A percentile compares a stretch with the other conserved stretches of the same genome.
phyloP scores from a whole-genome alignment of 2,797 vertebrate species.

The Macroramphosus scolopax region DNA sequence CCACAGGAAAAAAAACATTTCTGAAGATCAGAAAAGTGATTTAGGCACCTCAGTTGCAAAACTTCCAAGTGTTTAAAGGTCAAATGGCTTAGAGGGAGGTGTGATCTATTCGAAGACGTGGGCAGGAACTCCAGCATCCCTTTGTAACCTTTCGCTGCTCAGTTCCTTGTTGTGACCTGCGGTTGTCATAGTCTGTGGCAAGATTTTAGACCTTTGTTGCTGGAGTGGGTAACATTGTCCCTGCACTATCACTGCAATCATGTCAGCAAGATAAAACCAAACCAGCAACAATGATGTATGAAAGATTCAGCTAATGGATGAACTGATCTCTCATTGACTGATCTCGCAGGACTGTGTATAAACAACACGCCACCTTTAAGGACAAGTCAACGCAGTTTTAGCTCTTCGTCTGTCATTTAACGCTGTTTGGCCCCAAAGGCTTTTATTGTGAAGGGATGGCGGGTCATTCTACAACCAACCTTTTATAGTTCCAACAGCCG shows the following conservation, averaged over 20 bases:
- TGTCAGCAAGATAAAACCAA: slow-evolving; percentile 11
- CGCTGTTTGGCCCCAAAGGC: too few relatives aligned
- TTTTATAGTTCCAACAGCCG: too few relatives aligned
- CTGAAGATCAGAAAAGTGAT: slow-evolving; percentile 35
- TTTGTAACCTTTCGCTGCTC: slow-evolving; percentile 59
- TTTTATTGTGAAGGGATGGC: too few relatives aligned
- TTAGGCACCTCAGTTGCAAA: slow-evolving; percentile 25
- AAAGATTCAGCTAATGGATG: too few relatives aligned
- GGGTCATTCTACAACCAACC: too few relatives aligned
- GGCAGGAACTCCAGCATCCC: slow-evolving; percentile 38
- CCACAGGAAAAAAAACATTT: slow-evolving; percentile 40
- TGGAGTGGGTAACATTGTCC: slow-evolving; percentile 14
- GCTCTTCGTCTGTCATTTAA: too few relatives aligned
- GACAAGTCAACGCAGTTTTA: too few relatives aligned
- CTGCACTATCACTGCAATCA: slow-evolving; percentile 4
- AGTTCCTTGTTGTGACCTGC: slow-evolving; percentile 41
- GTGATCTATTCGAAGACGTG: slow-evolving; percentile 60
- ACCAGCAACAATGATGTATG: too few relatives aligned
- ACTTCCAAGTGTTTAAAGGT: slow-evolving; percentile 61
- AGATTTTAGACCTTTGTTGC: slow-evolving; percentile 8
- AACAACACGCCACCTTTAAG: too few relatives aligned
- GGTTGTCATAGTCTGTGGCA: slow-evolving; percentile 22
- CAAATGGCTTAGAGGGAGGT: slow-evolving; percentile 60
- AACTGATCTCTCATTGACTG: too few relatives aligned
- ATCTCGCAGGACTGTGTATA: too few relatives aligned